phyloP scores from a whole-genome alignment of 2,797 vertebrate genomes.

The Bovichtus variegatus region DNA sequence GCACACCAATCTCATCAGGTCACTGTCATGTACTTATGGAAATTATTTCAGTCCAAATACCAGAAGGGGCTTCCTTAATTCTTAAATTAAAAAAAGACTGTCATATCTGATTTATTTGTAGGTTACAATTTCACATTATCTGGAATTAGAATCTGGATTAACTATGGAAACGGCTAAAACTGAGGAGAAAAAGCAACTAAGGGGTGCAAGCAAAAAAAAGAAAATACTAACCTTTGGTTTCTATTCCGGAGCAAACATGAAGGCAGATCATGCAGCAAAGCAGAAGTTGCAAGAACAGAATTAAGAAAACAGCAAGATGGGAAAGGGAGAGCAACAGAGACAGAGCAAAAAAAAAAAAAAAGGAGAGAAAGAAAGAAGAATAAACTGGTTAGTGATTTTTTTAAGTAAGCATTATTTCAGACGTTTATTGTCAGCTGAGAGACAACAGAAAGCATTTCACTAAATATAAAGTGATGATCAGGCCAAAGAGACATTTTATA shows the following conservation, averaged over 20 bases:
- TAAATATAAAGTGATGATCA: slow-evolving; percentile 24
- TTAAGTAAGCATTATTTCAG: slow-evolving; percentile 52
- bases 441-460: slow-evolving; percentile 36
- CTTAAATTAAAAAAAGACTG: background rate
- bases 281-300: slow-evolving; percentile 32
- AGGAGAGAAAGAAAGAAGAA: slow-evolving; percentile 49
- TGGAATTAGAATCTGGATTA: background rate
- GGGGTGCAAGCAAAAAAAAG: background rate
- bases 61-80: background rate
- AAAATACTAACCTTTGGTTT: slow-evolving; percentile 73
- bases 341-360: slow-evolving; percentile 42
- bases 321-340: slow-evolving; percentile 29
- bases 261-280: slow-evolving; percentile 62
- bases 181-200: background rate
- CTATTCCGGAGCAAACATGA: slow-evolving; percentile 64
- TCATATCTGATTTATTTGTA: background rate
- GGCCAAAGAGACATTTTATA: background rate
- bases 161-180: background rate
- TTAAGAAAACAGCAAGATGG: slow-evolving; percentile 22
- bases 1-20: slow-evolving; percentile 8
- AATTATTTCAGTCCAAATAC: background rate
- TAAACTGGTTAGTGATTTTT: slow-evolving; percentile 54
- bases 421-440: slow-evolving; percentile 37
- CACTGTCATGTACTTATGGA: background rate
- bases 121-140: background rate